Evolutionary conservation across 2,113 vertebrate species (phyloP).

Genomic region (Ploceus nigricollis): DNA sequence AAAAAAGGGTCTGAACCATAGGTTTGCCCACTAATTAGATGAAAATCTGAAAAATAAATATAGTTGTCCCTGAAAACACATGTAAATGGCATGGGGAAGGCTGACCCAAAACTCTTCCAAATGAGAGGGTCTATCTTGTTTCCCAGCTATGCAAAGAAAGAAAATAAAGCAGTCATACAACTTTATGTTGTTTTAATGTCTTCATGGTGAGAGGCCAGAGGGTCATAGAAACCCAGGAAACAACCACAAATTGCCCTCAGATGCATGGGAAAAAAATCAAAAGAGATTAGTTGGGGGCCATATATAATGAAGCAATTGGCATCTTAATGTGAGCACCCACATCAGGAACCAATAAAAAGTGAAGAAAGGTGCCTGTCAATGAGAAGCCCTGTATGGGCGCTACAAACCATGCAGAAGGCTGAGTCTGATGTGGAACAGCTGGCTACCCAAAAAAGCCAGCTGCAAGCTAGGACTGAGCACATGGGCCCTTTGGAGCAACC

Average conservation of each 20-base stretch:
- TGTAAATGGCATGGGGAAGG: not conserved
- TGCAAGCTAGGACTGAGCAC: not conserved
- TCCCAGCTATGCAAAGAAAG: not conserved
- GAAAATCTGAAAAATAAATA: not conserved
- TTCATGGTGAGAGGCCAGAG: not conserved
- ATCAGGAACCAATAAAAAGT: not conserved
- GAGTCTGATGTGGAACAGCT: not conserved
- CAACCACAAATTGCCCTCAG: not conserved
- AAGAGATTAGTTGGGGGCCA: not conserved
- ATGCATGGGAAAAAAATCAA: not conserved
- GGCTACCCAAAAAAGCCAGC: not conserved
- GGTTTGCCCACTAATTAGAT: not conserved
- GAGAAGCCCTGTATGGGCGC: not conserved
- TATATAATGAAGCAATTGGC: not conserved
- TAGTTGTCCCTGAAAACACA: not conserved
- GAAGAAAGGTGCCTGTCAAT: not conserved
- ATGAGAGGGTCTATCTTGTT: not conserved
- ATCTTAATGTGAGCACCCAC: not conserved
- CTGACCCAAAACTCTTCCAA: not conserved
- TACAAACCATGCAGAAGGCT: not conserved
- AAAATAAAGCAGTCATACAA: not conserved
- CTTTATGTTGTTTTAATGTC: not conserved
- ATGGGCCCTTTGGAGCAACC: fast-evolving
- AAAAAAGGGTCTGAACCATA: not conserved
- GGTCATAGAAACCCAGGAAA: not conserved